These are phyloP conservation scores for Furnarius figulus DNA, from an alignment of 2,113 vertebrate species.

Conservation along the genomic window DNA sequence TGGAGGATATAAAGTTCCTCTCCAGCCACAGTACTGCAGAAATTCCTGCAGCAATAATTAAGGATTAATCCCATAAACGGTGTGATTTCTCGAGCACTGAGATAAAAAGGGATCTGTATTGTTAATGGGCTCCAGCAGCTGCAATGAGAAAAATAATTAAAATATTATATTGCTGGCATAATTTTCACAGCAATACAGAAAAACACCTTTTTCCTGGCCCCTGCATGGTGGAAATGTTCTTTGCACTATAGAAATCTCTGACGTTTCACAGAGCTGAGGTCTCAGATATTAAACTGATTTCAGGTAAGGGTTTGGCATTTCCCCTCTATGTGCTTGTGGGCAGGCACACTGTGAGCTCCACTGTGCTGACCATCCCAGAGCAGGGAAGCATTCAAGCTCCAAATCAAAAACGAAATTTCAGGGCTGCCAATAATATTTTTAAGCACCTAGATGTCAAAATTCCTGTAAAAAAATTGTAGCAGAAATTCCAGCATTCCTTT, in stretches of 20 bases:
- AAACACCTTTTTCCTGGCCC: not conserved
- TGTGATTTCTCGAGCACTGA: not conserved
- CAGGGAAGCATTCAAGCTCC: fast-evolving
- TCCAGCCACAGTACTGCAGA: not conserved
- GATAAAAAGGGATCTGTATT: not conserved
- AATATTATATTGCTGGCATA: not conserved
- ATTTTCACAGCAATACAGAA: not conserved
- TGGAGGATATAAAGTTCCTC: not conserved
- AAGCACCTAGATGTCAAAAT: not conserved
- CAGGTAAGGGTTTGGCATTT: not conserved
- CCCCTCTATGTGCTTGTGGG: fast-evolving
- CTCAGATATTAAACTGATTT: not conserved
- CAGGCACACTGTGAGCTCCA: fast-evolving
- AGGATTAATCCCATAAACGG: not conserved
- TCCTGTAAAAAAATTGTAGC: not conserved
- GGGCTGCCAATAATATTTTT: not conserved
- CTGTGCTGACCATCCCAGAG: fast-evolving
- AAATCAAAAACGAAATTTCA: not conserved
- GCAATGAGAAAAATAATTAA: not conserved
- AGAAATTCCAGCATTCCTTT: not conserved
- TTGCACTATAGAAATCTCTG: not conserved
- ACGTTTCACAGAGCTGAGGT: not conserved
- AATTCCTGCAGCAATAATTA: not conserved
- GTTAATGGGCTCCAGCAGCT: not conserved
- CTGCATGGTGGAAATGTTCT: not conserved